Conservation (phyloP, 1,140 invertebrate species). For the Drosophila carrolli region DNA sequence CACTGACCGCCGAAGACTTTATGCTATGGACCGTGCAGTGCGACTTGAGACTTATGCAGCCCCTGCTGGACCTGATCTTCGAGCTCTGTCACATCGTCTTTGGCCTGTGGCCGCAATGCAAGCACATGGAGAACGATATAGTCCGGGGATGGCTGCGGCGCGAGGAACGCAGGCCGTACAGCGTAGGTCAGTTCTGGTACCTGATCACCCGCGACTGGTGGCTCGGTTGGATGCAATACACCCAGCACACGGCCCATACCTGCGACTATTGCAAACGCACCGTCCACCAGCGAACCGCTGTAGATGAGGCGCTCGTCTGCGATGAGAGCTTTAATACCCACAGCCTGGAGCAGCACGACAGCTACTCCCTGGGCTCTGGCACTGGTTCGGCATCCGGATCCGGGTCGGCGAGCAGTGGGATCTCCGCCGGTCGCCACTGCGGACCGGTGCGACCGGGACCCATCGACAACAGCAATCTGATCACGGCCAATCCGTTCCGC, state of each 20-base stretch:
- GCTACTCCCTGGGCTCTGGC: constrained; percentile 79
- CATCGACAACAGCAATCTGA: constrained; percentile 91
- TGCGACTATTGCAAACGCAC: constrained; percentile 79
- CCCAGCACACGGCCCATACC: constrained; percentile 84
- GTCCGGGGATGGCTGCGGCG: constrained; percentile 92
- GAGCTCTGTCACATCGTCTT: constrained; percentile 96
- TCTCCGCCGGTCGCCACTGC: constrained; percentile 84
- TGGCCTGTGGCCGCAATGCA: constrained; percentile 91
- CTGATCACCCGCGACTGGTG: constrained; percentile 94
- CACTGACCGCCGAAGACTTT: constrained; percentile 90
- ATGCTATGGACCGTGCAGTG: constrained; percentile 92
- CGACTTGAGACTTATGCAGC: constrained; percentile 88
- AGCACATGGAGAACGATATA: constrained; percentile 92
- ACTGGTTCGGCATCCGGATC: constrained; percentile 48
- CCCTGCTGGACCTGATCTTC: constrained; percentile 91
- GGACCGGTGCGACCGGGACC: constrained; percentile 87
- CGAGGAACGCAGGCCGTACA: constrained; percentile 89
- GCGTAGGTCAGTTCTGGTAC: constrained; percentile 94
- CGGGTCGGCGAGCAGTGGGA: constrained; percentile 85
- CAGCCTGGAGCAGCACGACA: constrained; percentile 87
- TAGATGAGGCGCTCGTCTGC: constrained; percentile 87
- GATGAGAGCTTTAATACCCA: constrained; percentile 88
- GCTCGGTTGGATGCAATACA: constrained; percentile 91
- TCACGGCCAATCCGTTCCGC: constrained; percentile 87
- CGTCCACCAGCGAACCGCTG: constrained; percentile 49